Evolutionary conservation across 2,113 vertebrate species (phyloP).

Genomic region (Atlantisia rogersi): DNA sequence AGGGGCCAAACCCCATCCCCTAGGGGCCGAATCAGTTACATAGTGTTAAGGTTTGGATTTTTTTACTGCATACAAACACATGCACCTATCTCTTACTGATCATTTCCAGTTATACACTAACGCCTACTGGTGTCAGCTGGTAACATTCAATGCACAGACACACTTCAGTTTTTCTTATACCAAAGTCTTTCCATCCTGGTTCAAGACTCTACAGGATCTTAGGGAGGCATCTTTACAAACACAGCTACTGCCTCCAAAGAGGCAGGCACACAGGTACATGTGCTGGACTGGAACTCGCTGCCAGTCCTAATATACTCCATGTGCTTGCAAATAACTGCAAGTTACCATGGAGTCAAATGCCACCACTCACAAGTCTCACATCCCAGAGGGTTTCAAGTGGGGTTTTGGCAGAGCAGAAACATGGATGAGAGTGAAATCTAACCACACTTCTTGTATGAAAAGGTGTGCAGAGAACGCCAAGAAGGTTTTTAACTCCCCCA

Average conservation of each 20-base stretch:
- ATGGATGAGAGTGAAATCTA: background rate
- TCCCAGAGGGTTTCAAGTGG: background rate
- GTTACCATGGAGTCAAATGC: fast-evolving
- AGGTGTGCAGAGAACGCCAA: background rate
- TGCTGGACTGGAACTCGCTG: background rate
- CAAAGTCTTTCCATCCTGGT: background rate
- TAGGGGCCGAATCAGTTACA: background rate
- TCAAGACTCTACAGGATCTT: background rate
- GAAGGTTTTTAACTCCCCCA: background rate
- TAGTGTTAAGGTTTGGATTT: background rate
- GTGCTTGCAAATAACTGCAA: background rate
- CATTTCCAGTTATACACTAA: background rate
- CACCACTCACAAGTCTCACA: fast-evolving
- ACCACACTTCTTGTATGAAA: background rate
- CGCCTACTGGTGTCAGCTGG: background rate
- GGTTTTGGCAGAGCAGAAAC: background rate
- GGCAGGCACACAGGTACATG: fast-evolving
- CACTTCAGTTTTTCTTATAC: fast-evolving
- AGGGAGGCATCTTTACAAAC: background rate
- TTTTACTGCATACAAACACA: background rate
- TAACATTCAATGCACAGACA: background rate
- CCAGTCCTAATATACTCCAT: background rate
- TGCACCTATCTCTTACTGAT: fast-evolving
- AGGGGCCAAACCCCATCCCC: background rate
- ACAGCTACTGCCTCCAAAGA: background rate